Conservation (phyloP, 37 sponge, comb jelly and placozoan genomes). For the Spongilla lacustris region DNA sequence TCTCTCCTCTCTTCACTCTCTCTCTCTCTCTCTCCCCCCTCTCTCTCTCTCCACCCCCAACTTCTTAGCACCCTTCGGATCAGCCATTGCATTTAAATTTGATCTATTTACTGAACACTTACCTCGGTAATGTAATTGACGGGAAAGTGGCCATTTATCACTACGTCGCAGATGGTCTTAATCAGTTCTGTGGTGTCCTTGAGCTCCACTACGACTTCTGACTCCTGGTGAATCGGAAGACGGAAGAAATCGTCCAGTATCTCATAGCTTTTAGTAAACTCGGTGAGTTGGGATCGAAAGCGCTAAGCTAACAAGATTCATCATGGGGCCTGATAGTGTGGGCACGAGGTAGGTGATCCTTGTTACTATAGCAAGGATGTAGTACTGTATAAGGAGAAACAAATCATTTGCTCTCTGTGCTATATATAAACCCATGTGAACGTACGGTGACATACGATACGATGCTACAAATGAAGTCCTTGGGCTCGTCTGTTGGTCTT, state of each 20-base stretch:
- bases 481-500: slow-evolving; percentile 3
- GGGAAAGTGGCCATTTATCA: slow-evolving; percentile 23
- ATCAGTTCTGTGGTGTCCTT: slow-evolving; percentile 29
- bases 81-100: not conserved
- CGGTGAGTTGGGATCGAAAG: slow-evolving; percentile 12
- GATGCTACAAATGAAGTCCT: not conserved
- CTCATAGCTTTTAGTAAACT: slow-evolving; percentile 43
- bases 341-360: slow-evolving; percentile 47
- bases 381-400: slow-evolving; percentile 36
- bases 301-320: slow-evolving; percentile 41
- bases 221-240: slow-evolving; percentile 61
- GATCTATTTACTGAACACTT: too few species aligned
- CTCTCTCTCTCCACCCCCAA: too few species aligned
- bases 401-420: too few species aligned
- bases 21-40: too few species aligned
- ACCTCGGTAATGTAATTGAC: slow-evolving; percentile 77
- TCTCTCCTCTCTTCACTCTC: too few species aligned
- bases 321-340: slow-evolving; percentile 14
- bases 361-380: slow-evolving; percentile 57
- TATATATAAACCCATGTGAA: not conserved
- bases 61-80: not conserved
- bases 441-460: not conserved
- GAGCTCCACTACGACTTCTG: slow-evolving; percentile 51
- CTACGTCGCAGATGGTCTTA: slow-evolving; percentile 21
- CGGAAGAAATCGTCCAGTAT: slow-evolving; percentile 65